Base-by-base conservation (phyloP, 2,888 invertebrate species). In the Pterobdella sp. region DNA sequence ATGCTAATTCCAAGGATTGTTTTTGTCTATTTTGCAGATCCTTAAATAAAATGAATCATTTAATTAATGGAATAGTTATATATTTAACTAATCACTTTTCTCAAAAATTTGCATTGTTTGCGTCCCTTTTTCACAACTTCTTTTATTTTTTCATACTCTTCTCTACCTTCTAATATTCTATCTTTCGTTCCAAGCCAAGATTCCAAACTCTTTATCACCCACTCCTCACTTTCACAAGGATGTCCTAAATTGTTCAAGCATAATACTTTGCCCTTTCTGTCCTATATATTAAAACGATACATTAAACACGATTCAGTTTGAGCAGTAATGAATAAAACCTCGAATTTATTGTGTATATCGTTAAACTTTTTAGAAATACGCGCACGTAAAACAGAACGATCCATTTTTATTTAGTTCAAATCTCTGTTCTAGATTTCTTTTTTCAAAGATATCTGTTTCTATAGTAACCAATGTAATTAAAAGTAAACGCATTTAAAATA, bases 61-160 rank as follows among this genome's bases (percentile, higher is more conserved):
- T 3, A 22, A 22, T 56, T n/a, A 56, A 56, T 14, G 3, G 26
- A 56, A 56, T 56, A 14, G n/a, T 26, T 56, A 26, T 56, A 3
- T 22, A 56, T 14, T 26, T 4, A 7, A n/a, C 10, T 14, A 56
- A 22, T 56, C n/a, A n/a, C 60, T 3, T 56, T 56, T 22, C 26
- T n/a, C 60, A 56, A n/a, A 56, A 56, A 56, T 3, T 4, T 56
- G 60, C 60, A 56, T 22, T 56, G 60, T n/a, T 56, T 56, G 18
- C 60, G 18, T 4, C 60, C n/a, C 3, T 56, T 22, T 56, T 56
- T 26, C 14, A 56, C 60, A 7, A 56, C n/a, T n/a, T 22, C n/a
- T n/a, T 22, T 56, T 26, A 56, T 22, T n/a, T 56, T n/a, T 4
- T 14, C n/a, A 22, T 56, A 56, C 60, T 56, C n/a, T 26, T n/a